Percentiles rank a stretch among this genome's conserved stretches.
Conservation (phyloP, 1,140 invertebrate species). For the Stegodyphus mimosarum region DNA sequence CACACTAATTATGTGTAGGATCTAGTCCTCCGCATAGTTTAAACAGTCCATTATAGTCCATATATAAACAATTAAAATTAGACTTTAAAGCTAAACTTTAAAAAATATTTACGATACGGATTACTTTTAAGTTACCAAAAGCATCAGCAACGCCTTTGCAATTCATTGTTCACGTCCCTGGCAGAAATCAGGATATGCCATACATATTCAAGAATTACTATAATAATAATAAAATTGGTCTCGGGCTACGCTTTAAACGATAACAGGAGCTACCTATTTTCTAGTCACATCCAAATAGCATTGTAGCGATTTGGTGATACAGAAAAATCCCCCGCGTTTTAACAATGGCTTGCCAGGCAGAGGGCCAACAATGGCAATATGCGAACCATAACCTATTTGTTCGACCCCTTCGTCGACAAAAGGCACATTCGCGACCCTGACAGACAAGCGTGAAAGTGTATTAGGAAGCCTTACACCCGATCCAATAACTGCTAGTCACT, state of each 20-base stretch:
- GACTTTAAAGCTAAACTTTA: too few species aligned
- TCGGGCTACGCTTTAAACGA: conserved; percentile 30
- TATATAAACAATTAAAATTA: too few species aligned
- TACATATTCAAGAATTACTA: too few species aligned
- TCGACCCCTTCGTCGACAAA: conserved; percentile 40
- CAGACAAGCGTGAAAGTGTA: conserved; percentile 56
- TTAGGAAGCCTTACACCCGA: conserved; percentile 44
- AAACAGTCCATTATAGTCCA: too few species aligned
- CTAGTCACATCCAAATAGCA: conserved; percentile 35
- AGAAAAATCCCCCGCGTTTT: conserved; percentile 18
- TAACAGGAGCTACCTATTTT: conserved; percentile 53
- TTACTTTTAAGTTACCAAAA: too few species aligned
- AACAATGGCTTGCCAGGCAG: conserved; percentile 38
- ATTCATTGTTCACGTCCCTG: too few species aligned
- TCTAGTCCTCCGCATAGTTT: too few species aligned
- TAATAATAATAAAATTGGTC: conserved; percentile 51
- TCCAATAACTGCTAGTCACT: conserved; percentile 26
- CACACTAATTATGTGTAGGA: too few species aligned
- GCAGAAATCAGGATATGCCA: too few species aligned
- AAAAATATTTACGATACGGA: too few species aligned
- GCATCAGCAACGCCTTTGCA: too few species aligned
- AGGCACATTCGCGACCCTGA: conserved; percentile 32
- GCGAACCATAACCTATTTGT: conserved; percentile 61
- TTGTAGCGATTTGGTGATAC: conserved; percentile 16
- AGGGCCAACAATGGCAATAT: conserved; percentile 57